phyloP scores from a whole-genome alignment of 1,140 invertebrate species.

The Trichonephila inaurata region DNA sequence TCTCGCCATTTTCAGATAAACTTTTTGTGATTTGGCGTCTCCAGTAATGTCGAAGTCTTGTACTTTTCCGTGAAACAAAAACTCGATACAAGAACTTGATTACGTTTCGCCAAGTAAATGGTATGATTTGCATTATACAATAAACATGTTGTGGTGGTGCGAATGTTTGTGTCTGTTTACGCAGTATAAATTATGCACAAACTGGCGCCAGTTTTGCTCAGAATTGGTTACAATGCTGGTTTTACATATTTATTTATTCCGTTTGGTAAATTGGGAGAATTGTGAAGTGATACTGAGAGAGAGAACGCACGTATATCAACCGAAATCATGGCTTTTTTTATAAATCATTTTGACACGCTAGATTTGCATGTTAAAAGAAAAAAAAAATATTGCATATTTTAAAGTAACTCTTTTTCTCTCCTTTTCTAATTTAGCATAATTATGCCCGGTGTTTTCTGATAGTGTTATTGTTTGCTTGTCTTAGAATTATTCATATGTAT shows the following conservation, averaged over 20 bases:
- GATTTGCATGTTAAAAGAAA: no score
- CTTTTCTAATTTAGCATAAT: no score
- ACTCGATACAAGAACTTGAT: not conserved
- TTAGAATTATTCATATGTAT: no score
- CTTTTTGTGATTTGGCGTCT: not conserved
- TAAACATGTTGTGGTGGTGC: not conserved
- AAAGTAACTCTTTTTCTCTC: no score
- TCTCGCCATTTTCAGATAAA: not conserved
- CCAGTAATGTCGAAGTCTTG: not conserved
- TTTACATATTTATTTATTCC: not conserved
- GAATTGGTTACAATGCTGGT: not conserved
- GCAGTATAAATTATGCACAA: not conserved
- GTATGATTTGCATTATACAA: not conserved
- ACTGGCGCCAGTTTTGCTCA: not conserved
- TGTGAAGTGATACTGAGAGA: not conserved
- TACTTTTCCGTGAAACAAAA: not conserved
- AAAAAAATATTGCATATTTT: no score
- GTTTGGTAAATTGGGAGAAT: not conserved
- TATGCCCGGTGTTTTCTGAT: no score
- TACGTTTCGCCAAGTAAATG: not conserved
- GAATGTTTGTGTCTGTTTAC: conserved; percentile 16
- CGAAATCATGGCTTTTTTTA: not conserved
- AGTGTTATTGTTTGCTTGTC: no score
- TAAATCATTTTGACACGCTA: no score
- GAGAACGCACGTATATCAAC: not conserved